A percentile compares a stretch with the other conserved stretches of the same genome.
phyloP scores from a whole-genome alignment of 2,797 vertebrate genomes.

The Bradypodion ventrale region DNA sequence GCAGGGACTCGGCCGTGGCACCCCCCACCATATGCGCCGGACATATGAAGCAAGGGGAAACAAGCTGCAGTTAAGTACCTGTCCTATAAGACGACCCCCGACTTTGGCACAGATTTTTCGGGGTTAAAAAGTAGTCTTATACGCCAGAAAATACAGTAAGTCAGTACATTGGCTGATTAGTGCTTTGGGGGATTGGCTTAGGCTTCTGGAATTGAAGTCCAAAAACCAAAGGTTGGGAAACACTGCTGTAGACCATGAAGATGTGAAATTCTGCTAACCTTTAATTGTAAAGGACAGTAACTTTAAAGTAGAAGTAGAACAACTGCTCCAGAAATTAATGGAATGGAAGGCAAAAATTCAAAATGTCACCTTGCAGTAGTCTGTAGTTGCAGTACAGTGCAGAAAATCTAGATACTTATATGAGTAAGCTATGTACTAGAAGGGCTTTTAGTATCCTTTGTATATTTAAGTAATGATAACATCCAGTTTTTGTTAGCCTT shows the following conservation, averaged over 20 bases:
- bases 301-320: constrained; percentile 66
- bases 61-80: too few relatives aligned
- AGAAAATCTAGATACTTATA: constrained; percentile 60
- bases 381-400: constrained; percentile 35
- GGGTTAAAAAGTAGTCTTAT: too few relatives aligned
- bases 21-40: too few relatives aligned
- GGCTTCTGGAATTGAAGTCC: too few relatives aligned
- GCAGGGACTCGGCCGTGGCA: too few relatives aligned
- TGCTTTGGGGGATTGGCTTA: too few relatives aligned
- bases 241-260: constrained; percentile 60
- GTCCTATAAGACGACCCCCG: too few relatives aligned
- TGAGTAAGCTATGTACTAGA: constrained; percentile 60
- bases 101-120: too few relatives aligned
- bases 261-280: constrained; percentile 58
- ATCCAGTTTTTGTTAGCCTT: neutral
- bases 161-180: too few relatives aligned
- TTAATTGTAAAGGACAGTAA: constrained; percentile 51
- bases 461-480: neutral
- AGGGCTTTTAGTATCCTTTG: neutral
- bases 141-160: too few relatives aligned
- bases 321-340: constrained; percentile 65
- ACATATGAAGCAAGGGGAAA: too few relatives aligned
- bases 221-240: too few relatives aligned
- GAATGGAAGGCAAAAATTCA: constrained; percentile 62
- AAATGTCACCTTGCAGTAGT: constrained; percentile 55